Conservation (phyloP, 2,888 invertebrate genomes). For the Uloborus plumipes region DNA sequence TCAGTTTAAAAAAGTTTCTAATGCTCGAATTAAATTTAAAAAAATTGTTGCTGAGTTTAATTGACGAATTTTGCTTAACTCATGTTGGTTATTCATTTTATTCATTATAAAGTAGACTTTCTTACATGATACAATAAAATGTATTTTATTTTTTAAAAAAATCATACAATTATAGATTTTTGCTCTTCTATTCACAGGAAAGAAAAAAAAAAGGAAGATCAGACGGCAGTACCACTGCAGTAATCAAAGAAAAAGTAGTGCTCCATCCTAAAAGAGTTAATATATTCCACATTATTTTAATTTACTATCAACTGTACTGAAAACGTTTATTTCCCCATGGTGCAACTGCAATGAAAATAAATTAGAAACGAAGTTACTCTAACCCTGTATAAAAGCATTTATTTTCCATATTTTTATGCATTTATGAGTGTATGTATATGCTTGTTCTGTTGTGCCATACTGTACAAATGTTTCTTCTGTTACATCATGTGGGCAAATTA, state of each 20-base stretch:
- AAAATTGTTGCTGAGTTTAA: no score
- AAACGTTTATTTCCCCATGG: conserved; percentile 43
- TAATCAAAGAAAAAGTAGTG: conserved; percentile 14
- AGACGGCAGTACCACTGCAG: neutral
- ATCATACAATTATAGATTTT: no score
- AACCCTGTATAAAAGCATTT: conserved; percentile 41
- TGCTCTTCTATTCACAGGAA: neutral
- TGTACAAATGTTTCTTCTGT: conserved; percentile 57
- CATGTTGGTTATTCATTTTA: no score
- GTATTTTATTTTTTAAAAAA: no score
- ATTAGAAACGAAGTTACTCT: conserved; percentile 40
- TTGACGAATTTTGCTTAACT: no score
- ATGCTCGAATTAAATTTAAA: no score
- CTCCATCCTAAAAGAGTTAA: conserved; percentile 30
- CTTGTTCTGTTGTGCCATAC: conserved; percentile 37
- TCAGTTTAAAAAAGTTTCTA: no score
- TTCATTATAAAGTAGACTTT: no score
- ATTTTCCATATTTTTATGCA: conserved; percentile 49
- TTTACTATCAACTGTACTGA: conserved; percentile 47
- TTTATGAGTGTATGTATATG: conserved; percentile 43
- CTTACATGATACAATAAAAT: no score
- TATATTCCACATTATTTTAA: conserved; percentile 24
- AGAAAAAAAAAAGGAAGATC: neutral
- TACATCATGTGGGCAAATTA: conserved; percentile 27
- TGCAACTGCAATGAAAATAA: conserved; percentile 44